Conservation (phyloP, 1,140 invertebrate species). For the Panulirus ornatus region DNA sequence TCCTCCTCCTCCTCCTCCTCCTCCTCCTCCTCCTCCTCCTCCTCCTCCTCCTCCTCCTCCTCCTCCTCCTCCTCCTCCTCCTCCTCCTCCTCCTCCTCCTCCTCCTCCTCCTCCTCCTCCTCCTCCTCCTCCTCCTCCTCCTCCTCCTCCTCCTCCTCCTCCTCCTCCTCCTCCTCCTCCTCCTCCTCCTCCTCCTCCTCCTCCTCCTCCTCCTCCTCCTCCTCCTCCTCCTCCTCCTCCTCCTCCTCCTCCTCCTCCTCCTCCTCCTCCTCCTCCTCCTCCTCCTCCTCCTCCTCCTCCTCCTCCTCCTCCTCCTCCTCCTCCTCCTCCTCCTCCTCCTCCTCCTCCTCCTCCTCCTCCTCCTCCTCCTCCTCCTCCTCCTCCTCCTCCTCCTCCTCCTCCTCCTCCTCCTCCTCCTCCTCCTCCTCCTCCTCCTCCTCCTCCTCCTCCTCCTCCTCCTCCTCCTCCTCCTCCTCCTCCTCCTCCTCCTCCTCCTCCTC, state of each 20-base stretch:
- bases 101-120: background rate
- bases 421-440: too few species aligned
- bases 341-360: background rate
- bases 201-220: background rate
- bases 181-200: background rate
- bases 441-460: too few species aligned
- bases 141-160: background rate
- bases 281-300: background rate
- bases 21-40: background rate
- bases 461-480: background rate
- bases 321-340: background rate
- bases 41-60: background rate
- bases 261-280: background rate
- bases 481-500: background rate
- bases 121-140: background rate
- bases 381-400: background rate
- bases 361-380: background rate
- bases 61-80: background rate
- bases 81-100: background rate
- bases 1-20: constrained; percentile 18
- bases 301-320: background rate
- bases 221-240: background rate
- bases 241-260: background rate
- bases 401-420: background rate
- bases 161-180: background rate